Evolutionary conservation across 2,113 vertebrate species (phyloP), one percentile per base, ranked within the genome.

Genomic region (Dicaeum eximium): DNA sequence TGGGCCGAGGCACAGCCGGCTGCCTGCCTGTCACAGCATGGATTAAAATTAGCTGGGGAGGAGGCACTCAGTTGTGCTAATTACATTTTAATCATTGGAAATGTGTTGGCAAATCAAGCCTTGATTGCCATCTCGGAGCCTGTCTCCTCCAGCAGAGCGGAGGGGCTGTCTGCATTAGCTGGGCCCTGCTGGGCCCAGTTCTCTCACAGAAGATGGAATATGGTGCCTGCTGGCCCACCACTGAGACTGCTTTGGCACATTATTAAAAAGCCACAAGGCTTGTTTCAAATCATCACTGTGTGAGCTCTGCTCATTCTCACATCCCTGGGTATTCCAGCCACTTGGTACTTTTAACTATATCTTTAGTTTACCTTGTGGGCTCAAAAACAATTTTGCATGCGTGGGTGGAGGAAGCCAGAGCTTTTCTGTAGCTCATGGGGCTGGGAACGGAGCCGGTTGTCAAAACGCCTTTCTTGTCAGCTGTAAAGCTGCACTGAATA

Each of bases 31-130:
- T 99, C 99, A 99, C 99, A 99, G 99, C 98, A 98, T 98, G 99
- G 97, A 98, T 99, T 98, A 98, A 99, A 99, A 99, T 99, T 99
- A 99, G 99, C 99, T 99, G 98, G 99, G 99, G 99, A 99, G 99
- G 99, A 99, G 99, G 99, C 98, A 98, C 99, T 99, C 98, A 98
- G 99, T 99, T 99, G 99, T 99, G 99, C 99, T 99, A 99, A 99
- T 99, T 99, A 99, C 99, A 99, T 99, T 99, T 99, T 99, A 99
- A 99, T 99, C 99, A 99, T 99, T 99, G 99, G 99, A 99, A 99
- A 99, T 99, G 99, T 99, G 99, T 99, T 99, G 99, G 99, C 99
- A 99, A 99, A 99, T 99, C 99, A 99, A 99, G 99, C 98, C 99
- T 99, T 99, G 99, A 99, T 99, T 99, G 99, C 99, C 99, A 99